Percentiles rank a stretch among this genome's conserved stretches.
Evolutionary conservation across 1,140 invertebrate species (phyloP).

Genomic region (Cydia amplana): DNA sequence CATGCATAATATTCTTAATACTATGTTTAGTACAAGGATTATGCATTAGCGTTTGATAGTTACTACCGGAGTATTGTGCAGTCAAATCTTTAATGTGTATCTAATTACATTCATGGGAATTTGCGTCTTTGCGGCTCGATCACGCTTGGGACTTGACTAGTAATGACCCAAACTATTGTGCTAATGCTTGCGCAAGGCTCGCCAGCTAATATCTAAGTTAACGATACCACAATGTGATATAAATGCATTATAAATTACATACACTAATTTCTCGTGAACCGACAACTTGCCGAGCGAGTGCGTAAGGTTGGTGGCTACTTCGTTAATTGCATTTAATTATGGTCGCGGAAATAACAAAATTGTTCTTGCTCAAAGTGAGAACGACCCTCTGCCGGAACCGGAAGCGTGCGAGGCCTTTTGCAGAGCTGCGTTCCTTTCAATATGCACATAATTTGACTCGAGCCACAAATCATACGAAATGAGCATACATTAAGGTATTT

Average conservation of each 20-base stretch:
- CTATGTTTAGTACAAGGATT: neutral
- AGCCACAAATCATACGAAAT: constrained; percentile 10
- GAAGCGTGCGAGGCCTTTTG: constrained; percentile 59
- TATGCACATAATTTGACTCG: constrained; percentile 20
- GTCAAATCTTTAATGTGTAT: constrained; percentile 3
- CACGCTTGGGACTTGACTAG: constrained; percentile 10
- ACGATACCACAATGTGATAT: constrained; percentile 4
- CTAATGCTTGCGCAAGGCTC: constrained; percentile 11
- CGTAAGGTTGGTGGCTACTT: constrained; percentile 41
- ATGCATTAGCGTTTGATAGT: neutral
- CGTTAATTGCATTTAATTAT: constrained; percentile 43
- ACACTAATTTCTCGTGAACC: constrained; percentile 35
- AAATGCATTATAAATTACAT: constrained; percentile 21
- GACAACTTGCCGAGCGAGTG: neutral
- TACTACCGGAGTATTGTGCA: constrained; percentile 15
- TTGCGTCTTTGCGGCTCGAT: neutral
- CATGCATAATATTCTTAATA: neutral
- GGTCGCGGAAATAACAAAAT: constrained; percentile 59
- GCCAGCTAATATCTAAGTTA: constrained; percentile 26
- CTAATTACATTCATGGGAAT: constrained; percentile 21
- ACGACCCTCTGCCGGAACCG: constrained; percentile 64
- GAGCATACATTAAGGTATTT: neutral
- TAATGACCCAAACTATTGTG: constrained; percentile 21
- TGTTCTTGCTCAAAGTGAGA: constrained; percentile 62
- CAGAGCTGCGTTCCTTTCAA: constrained; percentile 25